Base-by-base conservation (phyloP, 2,797 vertebrate species). In the Ctenochaetus hawaiiensis region DNA sequence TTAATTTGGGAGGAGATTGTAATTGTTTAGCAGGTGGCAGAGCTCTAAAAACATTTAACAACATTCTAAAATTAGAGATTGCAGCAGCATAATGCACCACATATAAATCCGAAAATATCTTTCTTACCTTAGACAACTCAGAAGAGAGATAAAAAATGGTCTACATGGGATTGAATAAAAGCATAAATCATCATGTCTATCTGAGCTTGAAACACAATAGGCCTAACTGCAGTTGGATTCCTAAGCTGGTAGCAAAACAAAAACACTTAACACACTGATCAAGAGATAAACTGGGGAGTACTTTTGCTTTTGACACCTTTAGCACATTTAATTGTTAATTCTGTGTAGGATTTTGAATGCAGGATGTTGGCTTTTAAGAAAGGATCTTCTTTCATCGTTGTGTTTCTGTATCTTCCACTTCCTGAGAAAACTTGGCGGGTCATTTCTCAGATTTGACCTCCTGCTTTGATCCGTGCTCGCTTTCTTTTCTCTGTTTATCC, bases 401-500 rank as follows among this genome's bases (percentile, higher is more conserved):
- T 43, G 9, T 3, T 6, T 16, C n/a, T 16, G 10, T 20, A 30
- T 37, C 30, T 39, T 59, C 39, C 8, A 0, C 17, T 49, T 8
- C 17, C 48, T 8, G 48, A 20, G 45, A 48, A 6, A 22, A 14
- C 26, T 37, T 10, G 2, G 3, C 2, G 4, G 4, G 13, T 41
- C 20, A 9, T 77, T 72, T 58, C 30, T 66, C 66, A 49, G 23
- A 49, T 75, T 73, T 75, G 57, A 61, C 47, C 65, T 13, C 4
- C 0, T 9, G n/a, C 61, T 81, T 88, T 81, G 51, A 84, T 79
- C 63, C 39, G 9, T 7, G 47, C 34, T 48, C n/a, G 44, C 20
- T 67, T 73, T 44, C 49, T 7, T 63, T 72, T 72, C 39, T 84
- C 76, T 87, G 70, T 62, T 84, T 77, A 18, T 44, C 65, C 54